Percentiles rank a stretch among this genome's conserved stretches.
Conservation (phyloP, 1,140 invertebrate species). For the Sitophilus oryzae region DNA sequence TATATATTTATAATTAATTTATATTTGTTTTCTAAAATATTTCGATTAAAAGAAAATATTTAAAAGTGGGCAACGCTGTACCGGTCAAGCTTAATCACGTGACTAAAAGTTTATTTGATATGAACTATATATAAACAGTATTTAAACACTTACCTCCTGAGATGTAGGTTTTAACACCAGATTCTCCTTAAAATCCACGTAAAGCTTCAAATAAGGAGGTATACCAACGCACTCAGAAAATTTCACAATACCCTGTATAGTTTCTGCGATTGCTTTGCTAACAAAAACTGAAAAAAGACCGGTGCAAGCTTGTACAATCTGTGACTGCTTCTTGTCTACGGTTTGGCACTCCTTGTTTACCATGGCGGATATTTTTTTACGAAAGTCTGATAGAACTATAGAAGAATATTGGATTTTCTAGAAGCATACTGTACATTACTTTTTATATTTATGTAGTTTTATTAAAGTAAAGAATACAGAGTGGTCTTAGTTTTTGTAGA, state of each 20-base stretch:
- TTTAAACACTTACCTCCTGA: constrained; percentile 6
- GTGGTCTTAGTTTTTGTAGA: too few relatives aligned
- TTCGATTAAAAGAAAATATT: too few relatives aligned
- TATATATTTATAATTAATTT: too few relatives aligned
- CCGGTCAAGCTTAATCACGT: too few relatives aligned
- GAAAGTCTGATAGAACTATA: constrained; percentile 25
- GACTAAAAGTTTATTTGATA: too few relatives aligned
- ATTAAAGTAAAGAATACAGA: too few relatives aligned
- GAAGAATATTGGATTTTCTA: constrained; percentile 32
- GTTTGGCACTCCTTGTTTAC: constrained; percentile 16
- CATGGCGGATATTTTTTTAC: constrained; percentile 20
- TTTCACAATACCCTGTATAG: constrained; percentile 23
- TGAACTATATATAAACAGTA: neutral
- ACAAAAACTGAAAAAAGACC: constrained; percentile 29
- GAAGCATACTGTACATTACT: neutral
- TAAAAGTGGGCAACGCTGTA: too few relatives aligned
- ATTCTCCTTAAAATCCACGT: constrained; percentile 22
- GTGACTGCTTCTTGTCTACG: neutral
- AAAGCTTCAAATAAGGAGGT: constrained; percentile 28
- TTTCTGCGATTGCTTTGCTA: constrained; percentile 26
- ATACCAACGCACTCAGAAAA: constrained; percentile 20
- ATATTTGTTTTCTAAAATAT: too few relatives aligned
- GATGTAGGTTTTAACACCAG: constrained; percentile 23
- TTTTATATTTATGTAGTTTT: neutral
- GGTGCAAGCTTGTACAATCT: constrained; percentile 26